These are phyloP conservation scores for Atherinosoma microstoma DNA, from an alignment of 2,797 vertebrate species.

Conservation along the genomic window DNA sequence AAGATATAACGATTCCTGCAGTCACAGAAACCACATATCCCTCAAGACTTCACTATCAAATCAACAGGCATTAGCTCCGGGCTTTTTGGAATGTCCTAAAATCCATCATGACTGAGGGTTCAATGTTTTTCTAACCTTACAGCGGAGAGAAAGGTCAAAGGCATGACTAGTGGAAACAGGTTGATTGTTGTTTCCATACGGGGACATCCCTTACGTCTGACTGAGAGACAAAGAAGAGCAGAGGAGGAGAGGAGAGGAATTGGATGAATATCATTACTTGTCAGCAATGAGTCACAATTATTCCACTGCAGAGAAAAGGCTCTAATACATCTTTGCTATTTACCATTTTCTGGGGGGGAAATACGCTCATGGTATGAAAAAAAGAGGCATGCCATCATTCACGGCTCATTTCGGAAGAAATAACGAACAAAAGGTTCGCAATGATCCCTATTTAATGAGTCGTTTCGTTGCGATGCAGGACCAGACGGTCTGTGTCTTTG, in stretches of 20 bases:
- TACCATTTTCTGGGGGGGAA: conserved; percentile 47
- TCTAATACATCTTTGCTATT: conserved; percentile 58
- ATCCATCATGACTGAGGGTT: conserved; percentile 65
- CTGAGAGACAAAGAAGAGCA: conserved; percentile 22
- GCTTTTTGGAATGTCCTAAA: conserved; percentile 65
- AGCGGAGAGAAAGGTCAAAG: conserved; percentile 49
- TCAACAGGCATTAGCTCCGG: conserved; percentile 49
- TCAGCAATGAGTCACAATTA: conserved; percentile 44
- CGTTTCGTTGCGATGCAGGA: conserved; percentile 46
- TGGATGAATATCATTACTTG: conserved; percentile 57
- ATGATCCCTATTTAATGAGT: conserved; percentile 63
- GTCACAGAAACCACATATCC: conserved; percentile 58
- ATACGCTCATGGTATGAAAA: no score
- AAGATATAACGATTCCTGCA: conserved; percentile 37
- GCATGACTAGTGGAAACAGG: conserved; percentile 67
- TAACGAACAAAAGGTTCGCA: conserved; percentile 50
- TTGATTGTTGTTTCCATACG: conserved; percentile 51
- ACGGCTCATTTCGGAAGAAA: conserved; percentile 60
- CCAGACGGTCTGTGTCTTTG: conserved; percentile 43
- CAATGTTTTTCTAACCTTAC: conserved; percentile 65
- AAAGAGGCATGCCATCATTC: conserved; percentile 47
- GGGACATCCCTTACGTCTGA: conserved; percentile 25
- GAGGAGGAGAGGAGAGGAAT: conserved; percentile 12
- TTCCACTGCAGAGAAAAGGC: conserved; percentile 35
- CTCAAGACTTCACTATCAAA: conserved; percentile 62